Conservation (phyloP, 1,140 invertebrate genomes). For the Listronotus oregonensis region DNA sequence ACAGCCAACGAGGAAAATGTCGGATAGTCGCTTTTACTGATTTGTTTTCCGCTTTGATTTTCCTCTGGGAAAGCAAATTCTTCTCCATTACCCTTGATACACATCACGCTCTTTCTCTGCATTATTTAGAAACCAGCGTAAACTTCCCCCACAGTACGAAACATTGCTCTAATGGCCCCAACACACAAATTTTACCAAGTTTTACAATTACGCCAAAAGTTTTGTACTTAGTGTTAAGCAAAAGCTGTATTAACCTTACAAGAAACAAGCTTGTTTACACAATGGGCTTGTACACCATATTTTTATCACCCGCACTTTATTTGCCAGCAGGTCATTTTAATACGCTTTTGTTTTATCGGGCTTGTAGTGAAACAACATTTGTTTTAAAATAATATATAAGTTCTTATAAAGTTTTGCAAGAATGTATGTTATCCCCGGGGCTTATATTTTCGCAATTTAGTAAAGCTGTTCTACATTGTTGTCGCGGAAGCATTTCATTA, state of each 20-base stretch:
- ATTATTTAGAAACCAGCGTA: constrained; percentile 13
- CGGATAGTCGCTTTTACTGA: neutral
- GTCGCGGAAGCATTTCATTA: too few species aligned
- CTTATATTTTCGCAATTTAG: too few species aligned
- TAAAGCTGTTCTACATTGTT: too few species aligned
- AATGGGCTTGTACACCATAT: constrained; percentile 7
- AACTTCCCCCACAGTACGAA: constrained; percentile 4
- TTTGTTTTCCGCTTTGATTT: neutral
- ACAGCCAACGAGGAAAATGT: too few species aligned
- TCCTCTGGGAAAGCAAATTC: constrained; percentile 4
- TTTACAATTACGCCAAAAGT: constrained; percentile 15
- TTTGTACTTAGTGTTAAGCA: constrained; percentile 13
- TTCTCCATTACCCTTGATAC: constrained; percentile 8
- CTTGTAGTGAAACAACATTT: neutral
- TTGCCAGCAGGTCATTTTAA: neutral
- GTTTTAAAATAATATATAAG: too few species aligned
- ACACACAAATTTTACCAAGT: constrained; percentile 9
- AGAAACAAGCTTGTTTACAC: constrained; percentile 8
- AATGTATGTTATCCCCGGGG: too few species aligned
- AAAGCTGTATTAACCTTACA: constrained; percentile 11
- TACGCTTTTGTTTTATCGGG: constrained; percentile 1
- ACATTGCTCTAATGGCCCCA: constrained; percentile 4
- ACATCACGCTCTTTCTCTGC: constrained; percentile 6
- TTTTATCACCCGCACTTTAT: neutral
- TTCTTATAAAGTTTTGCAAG: too few species aligned